Conservation (phyloP, 2,797 vertebrate species). For the Mus minutoides region DNA sequence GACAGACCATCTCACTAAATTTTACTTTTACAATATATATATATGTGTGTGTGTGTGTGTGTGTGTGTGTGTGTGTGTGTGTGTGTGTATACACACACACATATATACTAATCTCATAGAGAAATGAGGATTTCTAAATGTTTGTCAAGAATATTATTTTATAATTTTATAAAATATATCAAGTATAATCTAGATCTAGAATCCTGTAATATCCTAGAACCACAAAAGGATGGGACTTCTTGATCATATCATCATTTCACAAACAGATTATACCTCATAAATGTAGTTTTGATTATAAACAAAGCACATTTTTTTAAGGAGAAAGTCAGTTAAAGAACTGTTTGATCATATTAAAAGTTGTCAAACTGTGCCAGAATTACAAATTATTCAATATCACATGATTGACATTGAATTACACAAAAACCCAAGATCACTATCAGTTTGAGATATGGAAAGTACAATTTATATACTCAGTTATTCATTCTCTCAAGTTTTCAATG, state of each 20-base stretch:
- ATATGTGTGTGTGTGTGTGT: too few species aligned
- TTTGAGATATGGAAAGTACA: not conserved
- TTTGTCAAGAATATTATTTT: not conserved
- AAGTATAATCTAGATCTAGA: not conserved
- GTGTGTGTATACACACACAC: too few species aligned
- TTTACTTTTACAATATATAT: constrained; percentile 19
- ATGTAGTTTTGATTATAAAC: constrained; percentile 57
- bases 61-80: too few species aligned
- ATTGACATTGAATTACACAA: not conserved
- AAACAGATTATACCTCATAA: constrained; percentile 13
- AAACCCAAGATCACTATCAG: not conserved
- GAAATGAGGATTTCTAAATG: not conserved
- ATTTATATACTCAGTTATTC: not conserved
- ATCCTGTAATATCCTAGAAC: not conserved
- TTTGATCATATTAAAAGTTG: constrained; percentile 41
- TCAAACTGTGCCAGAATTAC: not conserved
- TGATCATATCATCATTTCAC: not conserved
- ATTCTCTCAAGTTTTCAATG: not conserved
- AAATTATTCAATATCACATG: not conserved
- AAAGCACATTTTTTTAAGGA: constrained; percentile 43
- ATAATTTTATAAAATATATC: constrained; percentile 11
- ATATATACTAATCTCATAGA: not conserved
- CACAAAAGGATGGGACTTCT: not conserved
- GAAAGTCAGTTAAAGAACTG: constrained; percentile 46
- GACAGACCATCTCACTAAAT: not conserved